Evolutionary conservation across 2,797 vertebrate genomes (phyloP).

Genomic region (Momotus momota): DNA sequence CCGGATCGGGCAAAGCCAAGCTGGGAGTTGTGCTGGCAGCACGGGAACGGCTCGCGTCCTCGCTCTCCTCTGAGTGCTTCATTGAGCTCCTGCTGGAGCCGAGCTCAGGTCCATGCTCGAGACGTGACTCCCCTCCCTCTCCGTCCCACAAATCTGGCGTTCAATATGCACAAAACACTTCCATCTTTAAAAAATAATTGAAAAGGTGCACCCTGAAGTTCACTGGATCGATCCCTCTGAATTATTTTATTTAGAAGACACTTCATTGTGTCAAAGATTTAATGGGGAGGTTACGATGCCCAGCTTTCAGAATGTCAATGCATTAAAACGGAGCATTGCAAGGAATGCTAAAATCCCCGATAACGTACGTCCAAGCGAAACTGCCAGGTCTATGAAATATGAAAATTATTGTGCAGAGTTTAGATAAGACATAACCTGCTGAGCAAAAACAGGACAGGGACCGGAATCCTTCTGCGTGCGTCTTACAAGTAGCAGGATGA

Average conservation of each 20-base stretch:
- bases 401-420: not conserved
- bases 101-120: not conserved
- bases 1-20: not conserved
- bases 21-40: not conserved
- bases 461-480: not conserved
- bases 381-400: not conserved
- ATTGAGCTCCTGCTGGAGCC: not conserved
- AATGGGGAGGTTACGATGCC: slow-evolving; percentile 47
- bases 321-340: not conserved
- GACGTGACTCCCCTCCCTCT: not conserved
- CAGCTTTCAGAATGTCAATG: slow-evolving; percentile 32
- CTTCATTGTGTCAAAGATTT: slow-evolving; percentile 65
- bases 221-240: slow-evolving; percentile 49
- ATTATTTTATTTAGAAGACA: slow-evolving; percentile 66
- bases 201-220: slow-evolving; percentile 43
- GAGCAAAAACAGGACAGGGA: not conserved
- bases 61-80: fast-evolving
- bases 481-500: not conserved
- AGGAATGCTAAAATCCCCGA: slow-evolving; percentile 47
- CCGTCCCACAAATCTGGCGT: not conserved
- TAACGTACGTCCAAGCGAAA: not conserved
- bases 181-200: slow-evolving; percentile 59
- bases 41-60: not conserved
- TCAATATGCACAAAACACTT: slow-evolving; percentile 19
- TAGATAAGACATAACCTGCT: not conserved